Evolutionary conservation across 2,888 invertebrate species (phyloP), one percentile per base, ranked within the genome.

Genomic region (Drosophila mulleri): DNA sequence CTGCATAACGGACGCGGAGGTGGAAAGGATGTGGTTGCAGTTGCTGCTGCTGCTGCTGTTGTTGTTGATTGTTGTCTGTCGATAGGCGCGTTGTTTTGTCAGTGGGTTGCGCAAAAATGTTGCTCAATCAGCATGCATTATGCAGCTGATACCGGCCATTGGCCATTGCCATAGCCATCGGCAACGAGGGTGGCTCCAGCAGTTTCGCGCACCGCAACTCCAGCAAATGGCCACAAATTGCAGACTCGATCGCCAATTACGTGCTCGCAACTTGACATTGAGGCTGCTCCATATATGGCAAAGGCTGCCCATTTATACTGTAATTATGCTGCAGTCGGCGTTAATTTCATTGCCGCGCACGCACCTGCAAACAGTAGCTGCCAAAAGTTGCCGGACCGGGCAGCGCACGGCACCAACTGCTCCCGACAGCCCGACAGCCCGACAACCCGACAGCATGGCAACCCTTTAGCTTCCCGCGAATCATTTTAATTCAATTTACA

Each of bases 401-500:
- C 4, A 4, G 26, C 26, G 26, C 26, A 26, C 54, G 26, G 26
- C 64, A 52, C 16, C 37, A 12, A 39, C 42, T 53, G 45, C 42
- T 70, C 20, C 23, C 45, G 60, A 60, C 29, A 29, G 7, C 1
- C 29, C 29, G 26, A 26, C 26, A 26, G 26, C 26, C 26, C 26
- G 6, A 26, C 26, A 26, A 6, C 26, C 4, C 26, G 6, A 29
- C 29, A 29, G 29, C 59, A 63, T 45, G 59, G 65, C 75, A 62
- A 44, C 83, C 75, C 69, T 69, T 72, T 71, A 56, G 63, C 68
- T 58, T 67, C 72, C 74, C 29, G 56, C 75, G 82, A 85, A 89
- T 88, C 88, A 88, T 83, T 89, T 91, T 91, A 89, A 90, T 89
- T 90, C 89, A 89, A 89, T 89, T 89, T 91, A 87, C 90, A 91